These are phyloP conservation scores for Pammene fasciana DNA, from an alignment of 2,888 invertebrate species.

Conservation along the genomic window DNA sequence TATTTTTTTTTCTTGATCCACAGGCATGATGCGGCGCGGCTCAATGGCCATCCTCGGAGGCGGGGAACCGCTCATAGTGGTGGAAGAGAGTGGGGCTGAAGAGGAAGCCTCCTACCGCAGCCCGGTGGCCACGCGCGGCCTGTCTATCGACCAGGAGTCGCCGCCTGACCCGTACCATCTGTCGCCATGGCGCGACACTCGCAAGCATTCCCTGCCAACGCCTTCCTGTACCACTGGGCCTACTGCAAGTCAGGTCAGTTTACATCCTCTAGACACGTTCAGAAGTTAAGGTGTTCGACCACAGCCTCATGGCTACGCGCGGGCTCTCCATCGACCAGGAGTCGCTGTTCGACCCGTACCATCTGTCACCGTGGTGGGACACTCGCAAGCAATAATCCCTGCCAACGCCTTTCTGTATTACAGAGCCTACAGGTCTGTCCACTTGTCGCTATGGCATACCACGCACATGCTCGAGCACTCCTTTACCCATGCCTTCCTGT, in stretches of 20 bases:
- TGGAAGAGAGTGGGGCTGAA: slow-evolving; percentile 88
- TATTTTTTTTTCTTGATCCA: slow-evolving; percentile 13
- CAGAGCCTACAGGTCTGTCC: no score
- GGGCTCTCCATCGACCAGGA: no score
- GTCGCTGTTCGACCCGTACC: no score
- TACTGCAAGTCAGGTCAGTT: slow-evolving; percentile 91
- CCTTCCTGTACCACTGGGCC: slow-evolving; percentile 93
- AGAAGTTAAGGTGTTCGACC: no score
- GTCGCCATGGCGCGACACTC: slow-evolving; percentile 91
- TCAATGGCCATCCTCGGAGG: slow-evolving; percentile 85
- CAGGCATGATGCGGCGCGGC: slow-evolving; percentile 86
- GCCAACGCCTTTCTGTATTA: no score
- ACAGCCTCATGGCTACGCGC: no score
- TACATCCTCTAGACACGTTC: neutral
- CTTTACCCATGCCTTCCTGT: no score
- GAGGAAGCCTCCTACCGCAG: slow-evolving; percentile 85
- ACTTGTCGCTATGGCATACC: no score
- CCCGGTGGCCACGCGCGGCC: slow-evolving; percentile 82
- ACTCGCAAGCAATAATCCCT: no score
- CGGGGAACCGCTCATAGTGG: slow-evolving; percentile 91
- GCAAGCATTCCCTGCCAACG: slow-evolving; percentile 93
- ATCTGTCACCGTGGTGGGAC: no score
- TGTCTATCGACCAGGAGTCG: slow-evolving; percentile 89
- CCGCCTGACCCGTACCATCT: slow-evolving; percentile 91
- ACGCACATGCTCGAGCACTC: no score